Evolutionary conservation across 2,113 vertebrate species (phyloP).

Genomic region (Syrmaticus mikado): DNA sequence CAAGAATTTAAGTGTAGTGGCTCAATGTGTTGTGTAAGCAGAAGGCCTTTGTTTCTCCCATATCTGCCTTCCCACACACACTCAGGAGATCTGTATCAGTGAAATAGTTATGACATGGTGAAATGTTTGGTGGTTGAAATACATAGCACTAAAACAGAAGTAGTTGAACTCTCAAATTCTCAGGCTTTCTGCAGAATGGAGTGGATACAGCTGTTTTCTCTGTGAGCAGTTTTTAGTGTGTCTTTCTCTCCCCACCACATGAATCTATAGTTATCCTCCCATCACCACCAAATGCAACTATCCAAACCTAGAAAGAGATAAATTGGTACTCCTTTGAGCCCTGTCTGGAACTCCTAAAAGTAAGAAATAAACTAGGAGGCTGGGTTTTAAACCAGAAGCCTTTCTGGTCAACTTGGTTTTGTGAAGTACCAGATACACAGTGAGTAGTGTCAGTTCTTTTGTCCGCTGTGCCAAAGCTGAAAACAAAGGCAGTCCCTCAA

Average conservation of each 20-base stretch:
- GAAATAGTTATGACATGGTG: not conserved
- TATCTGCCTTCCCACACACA: not conserved
- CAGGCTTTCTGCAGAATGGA: not conserved
- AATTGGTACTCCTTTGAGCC: not conserved
- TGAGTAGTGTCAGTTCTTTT: not conserved
- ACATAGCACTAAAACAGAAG: not conserved
- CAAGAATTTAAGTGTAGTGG: slow-evolving; percentile 12
- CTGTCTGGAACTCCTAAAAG: not conserved
- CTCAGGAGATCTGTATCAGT: slow-evolving; percentile 19
- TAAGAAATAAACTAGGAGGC: not conserved
- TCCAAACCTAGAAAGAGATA: not conserved
- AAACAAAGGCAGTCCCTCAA: not conserved
- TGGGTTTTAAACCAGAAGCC: not conserved
- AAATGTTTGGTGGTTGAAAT: not conserved
- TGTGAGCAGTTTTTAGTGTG: not conserved
- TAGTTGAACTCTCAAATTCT: not conserved
- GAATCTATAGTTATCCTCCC: not conserved
- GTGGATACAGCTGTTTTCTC: not conserved
- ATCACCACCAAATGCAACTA: not conserved
- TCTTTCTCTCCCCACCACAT: not conserved
- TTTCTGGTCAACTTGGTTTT: not conserved
- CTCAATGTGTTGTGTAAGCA: slow-evolving; percentile 39
- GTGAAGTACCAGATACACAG: not conserved
- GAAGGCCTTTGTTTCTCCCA: slow-evolving; percentile 17
- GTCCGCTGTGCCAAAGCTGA: not conserved